Evolutionary conservation across 2,888 invertebrate species (phyloP), one percentile per base, ranked within the genome.

Genomic region (Euplexia lucipara): DNA sequence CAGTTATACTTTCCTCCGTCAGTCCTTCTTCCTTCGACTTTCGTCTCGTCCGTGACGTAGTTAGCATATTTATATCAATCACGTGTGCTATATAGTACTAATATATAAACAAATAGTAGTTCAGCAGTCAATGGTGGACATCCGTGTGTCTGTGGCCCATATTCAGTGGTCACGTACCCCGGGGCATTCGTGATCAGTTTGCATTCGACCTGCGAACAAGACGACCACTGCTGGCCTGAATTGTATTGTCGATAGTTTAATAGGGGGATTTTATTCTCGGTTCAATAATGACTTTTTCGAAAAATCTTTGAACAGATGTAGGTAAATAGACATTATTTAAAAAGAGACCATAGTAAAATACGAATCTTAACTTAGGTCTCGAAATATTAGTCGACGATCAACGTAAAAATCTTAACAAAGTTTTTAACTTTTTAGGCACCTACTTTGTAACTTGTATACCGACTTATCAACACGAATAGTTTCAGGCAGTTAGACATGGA

Each of bases 71-170:
- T n/a, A n/a, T 26, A 60, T 70, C 20, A 61, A 45, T 73, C 71
- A 76, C 57, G 67, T 73, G 65, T 63, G 30, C 52, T 69, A 63
- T 70, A 60, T 41, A 54, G 60, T 66, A 56, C 32, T 26, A 39
- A 47, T 39, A 16, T 68, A 72, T 66, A 64, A 78, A 70, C 70
- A 75, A n/a, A 66, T 73, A 75, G 81, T 73, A 67, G 60, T 59
- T 16, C 41, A 56, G 45, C 72, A 70, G 72, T 75, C 70, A 72
- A 76, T 71, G 81, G 75, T 64, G 74, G 76, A 85, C 87, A 89
- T 91, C 90, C 90, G 83, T 77, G 73, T 78, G 78, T 70, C 78
- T 75, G 81, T 92, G 93, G 90, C 92, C 92, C 84, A 86, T 83
- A 92, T 92, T 85, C 86, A 79, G 54, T 73, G 75, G 78, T 85